phyloP scores from a whole-genome alignment of 2,888 invertebrate species.

The Acleris laterana region DNA sequence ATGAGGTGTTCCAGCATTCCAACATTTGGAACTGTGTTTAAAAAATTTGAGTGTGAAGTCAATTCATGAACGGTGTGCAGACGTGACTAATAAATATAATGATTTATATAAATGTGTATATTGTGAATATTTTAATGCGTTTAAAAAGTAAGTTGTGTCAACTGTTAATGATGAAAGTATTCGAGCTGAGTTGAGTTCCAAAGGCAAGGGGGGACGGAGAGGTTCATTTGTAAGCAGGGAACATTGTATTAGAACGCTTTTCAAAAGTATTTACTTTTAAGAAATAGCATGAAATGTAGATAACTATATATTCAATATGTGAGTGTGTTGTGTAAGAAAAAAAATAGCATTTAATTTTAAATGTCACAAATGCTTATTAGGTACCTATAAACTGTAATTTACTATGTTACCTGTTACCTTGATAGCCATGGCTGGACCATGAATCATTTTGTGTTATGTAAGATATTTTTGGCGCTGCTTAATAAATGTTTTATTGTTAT shows the following conservation, averaged over 20 bases:
- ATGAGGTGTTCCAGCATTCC: slow-evolving; percentile 32
- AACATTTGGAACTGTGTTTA: slow-evolving; percentile 36
- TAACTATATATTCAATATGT: slow-evolving; percentile 51
- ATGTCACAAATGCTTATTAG: slow-evolving; percentile 49
- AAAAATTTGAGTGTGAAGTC: slow-evolving; percentile 24
- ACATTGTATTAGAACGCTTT: slow-evolving; percentile 44
- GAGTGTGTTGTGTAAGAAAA: slow-evolving; percentile 54
- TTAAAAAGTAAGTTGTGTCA: slow-evolving; percentile 42
- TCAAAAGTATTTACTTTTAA: slow-evolving; percentile 52
- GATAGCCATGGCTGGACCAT: slow-evolving; percentile 60
- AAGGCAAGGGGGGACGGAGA: slow-evolving; percentile 28
- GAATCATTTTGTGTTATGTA: slow-evolving; percentile 39
- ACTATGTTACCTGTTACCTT: slow-evolving; percentile 43
- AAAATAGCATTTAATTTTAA: slow-evolving; percentile 48
- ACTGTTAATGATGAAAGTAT: slow-evolving; percentile 23
- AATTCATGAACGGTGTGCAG: slow-evolving; percentile 30
- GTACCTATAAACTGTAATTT: slow-evolving; percentile 42
- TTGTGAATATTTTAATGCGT: slow-evolving; percentile 52
- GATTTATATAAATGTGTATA: slow-evolving; percentile 50
- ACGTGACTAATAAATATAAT: slow-evolving; percentile 30
- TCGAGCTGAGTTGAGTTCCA: slow-evolving; percentile 17
- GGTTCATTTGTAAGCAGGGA: slow-evolving; percentile 46
- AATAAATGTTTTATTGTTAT: slow-evolving; percentile 42
- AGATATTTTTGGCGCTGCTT: slow-evolving; percentile 35
- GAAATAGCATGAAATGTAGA: slow-evolving; percentile 52